These are phyloP conservation scores for Lasioglossum figueresi DNA, from an alignment of 2,888 invertebrate species.

Conservation along the genomic window DNA sequence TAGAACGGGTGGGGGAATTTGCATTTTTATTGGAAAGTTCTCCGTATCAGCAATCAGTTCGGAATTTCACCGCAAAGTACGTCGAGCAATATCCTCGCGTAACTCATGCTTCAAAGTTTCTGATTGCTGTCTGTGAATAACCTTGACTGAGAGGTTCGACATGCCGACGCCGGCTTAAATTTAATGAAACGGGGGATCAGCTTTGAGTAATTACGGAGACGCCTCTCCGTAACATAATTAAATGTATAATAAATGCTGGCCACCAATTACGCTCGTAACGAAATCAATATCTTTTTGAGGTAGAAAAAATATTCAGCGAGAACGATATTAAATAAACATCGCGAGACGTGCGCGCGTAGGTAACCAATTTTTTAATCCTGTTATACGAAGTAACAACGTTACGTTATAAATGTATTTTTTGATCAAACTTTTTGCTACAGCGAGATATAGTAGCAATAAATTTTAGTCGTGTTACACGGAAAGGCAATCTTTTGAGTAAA, in stretches of 20 bases:
- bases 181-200: slow-evolving; percentile 56
- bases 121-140: slow-evolving; percentile 51
- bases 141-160: slow-evolving; percentile 41
- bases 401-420: background rate
- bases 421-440: background rate
- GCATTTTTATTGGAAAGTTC: slow-evolving; percentile 52
- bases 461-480: background rate
- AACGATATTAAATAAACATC: background rate
- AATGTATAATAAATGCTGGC: background rate
- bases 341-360: background rate
- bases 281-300: background rate
- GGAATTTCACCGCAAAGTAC: slow-evolving; percentile 27
- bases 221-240: slow-evolving; percentile 35
- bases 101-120: slow-evolving; percentile 43
- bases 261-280: background rate
- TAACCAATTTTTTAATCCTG: background rate
- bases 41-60: slow-evolving; percentile 39
- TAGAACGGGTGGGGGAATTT: slow-evolving; percentile 30
- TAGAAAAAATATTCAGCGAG: background rate
- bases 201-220: slow-evolving; percentile 52
- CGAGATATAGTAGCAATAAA: background rate
- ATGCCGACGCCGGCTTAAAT: slow-evolving; percentile 27
- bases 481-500: background rate
- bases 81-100: slow-evolving; percentile 37
- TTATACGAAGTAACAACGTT: background rate